Percentiles rank a stretch among this genome's conserved stretches.
phyloP scores from a whole-genome alignment of 2,888 invertebrate species.

The Nomada fabriciana region DNA sequence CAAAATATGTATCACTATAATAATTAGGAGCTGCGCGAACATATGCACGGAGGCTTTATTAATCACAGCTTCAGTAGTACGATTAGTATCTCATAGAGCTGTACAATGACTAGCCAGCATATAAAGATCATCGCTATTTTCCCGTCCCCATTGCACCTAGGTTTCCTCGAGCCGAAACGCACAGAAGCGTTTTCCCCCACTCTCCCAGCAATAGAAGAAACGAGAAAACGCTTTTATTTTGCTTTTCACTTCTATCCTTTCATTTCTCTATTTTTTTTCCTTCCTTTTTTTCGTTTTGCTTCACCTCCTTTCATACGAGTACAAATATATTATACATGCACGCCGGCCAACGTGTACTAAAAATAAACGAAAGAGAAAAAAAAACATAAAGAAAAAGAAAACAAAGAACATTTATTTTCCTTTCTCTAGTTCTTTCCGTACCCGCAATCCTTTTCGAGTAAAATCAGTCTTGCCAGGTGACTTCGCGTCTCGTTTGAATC shows the following conservation, averaged over 20 bases:
- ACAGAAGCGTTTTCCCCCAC: not conserved
- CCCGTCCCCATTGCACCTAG: constrained; percentile 61
- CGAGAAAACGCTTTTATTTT: not conserved
- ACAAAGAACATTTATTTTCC: constrained; percentile 34
- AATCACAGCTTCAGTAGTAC: constrained; percentile 83
- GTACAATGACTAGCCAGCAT: constrained; percentile 83
- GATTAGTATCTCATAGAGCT: constrained; percentile 82
- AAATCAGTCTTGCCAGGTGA: constrained; percentile 79
- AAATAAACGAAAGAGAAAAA: constrained; percentile 21
- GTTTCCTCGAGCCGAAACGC: constrained; percentile 30
- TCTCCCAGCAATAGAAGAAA: not conserved
- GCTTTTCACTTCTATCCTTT: not conserved
- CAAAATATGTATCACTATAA: constrained; percentile 72
- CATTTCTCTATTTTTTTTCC: not conserved
- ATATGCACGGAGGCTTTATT: constrained; percentile 81
- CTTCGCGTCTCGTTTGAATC: constrained; percentile 75
- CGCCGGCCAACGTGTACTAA: constrained; percentile 6
- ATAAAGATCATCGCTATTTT: constrained; percentile 75
- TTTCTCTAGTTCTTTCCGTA: not conserved
- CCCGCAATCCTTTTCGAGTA: constrained; percentile 68
- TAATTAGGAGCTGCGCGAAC: constrained; percentile 80
- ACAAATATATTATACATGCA: not conserved
- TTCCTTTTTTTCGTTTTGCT: not conserved
- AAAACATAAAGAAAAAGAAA: not conserved
- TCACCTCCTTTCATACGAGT: not conserved